Percentiles rank a stretch among this genome's conserved stretches.
Conservation (phyloP, 2,113 vertebrate genomes). For the Agapornis roseicollis region DNA sequence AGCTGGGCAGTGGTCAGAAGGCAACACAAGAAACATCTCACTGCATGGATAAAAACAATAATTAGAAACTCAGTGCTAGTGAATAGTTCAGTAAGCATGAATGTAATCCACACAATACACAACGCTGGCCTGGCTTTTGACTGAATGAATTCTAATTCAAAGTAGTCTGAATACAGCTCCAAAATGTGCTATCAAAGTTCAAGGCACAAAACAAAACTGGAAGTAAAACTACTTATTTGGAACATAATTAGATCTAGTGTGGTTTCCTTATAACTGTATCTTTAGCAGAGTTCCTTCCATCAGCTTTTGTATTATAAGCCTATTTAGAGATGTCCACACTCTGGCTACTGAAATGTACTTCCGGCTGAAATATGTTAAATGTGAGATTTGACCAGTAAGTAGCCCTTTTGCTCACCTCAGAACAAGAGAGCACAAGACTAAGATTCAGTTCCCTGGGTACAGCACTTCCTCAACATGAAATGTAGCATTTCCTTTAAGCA, state of each 20-base stretch:
- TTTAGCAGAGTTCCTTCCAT: background rate
- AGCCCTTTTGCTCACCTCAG: slow-evolving; percentile 5
- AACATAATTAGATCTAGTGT: background rate
- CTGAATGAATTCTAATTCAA: slow-evolving; percentile 73
- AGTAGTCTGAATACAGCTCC: slow-evolving; percentile 68
- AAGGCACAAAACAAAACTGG: slow-evolving; percentile 57
- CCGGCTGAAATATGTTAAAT: slow-evolving; percentile 15
- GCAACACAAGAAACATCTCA: slow-evolving; percentile 61
- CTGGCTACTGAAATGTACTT: slow-evolving; percentile 23
- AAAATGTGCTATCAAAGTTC: slow-evolving; percentile 68
- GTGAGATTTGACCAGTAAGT: background rate
- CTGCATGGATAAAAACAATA: slow-evolving; percentile 69
- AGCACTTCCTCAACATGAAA: slow-evolving; percentile 41
- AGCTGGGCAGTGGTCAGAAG: slow-evolving; percentile 64
- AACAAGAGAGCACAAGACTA: background rate
- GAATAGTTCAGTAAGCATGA: slow-evolving; percentile 70
- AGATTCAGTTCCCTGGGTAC: background rate
- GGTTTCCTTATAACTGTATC: background rate
- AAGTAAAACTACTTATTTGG: slow-evolving; percentile 46
- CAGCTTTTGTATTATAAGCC: background rate
- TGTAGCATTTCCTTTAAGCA: slow-evolving; percentile 44
- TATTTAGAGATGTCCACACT: background rate
- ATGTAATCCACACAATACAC: slow-evolving; percentile 69
- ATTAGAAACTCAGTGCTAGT: slow-evolving; percentile 69
- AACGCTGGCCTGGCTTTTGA: slow-evolving; percentile 70